Evolutionary conservation across 2,888 invertebrate species (phyloP), one percentile per base, ranked within the genome.

Genomic region (Leptura quadrifasciata): DNA sequence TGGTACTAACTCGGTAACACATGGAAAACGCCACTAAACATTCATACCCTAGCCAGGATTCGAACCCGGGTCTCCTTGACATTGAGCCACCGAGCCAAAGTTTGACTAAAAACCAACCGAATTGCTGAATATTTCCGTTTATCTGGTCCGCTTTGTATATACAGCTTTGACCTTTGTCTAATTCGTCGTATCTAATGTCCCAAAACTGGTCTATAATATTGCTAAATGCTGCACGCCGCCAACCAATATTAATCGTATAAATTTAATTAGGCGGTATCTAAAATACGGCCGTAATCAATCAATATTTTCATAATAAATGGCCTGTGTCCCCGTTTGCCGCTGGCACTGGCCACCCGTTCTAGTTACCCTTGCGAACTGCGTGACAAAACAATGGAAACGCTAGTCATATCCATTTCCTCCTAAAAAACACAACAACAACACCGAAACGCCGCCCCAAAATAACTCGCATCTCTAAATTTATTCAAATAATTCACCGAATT

Each of bases 341-440:
- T 20, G 69, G 68, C 74, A 69, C 74, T 74, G 74, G 15, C 3
- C 58, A n/a, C 57, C 73, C 52, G 64, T 69, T 69, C 57, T 31
- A 69, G 69, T 74, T 68, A 67, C 72, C 75, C 77, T 72, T 68
- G 64, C 60, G 24, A 21, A 52, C 60, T 18, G 21, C 63, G 74
- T 35, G 55, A 61, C 69, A 61, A 21, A 74, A 74, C 58, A 67
- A 64, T 58, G 61, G 74, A 74, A 63, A 63, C 63, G 74, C 61
- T 60, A 57, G 65, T 74, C 67, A 68, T 31, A 74, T 20, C 52
- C 68, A 58, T 60, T 60, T 61, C 21, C 60, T 68, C 20, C 52
- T 21, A 52, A 60, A 69, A 31, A 39, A 31, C 47, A 17, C 35
- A 6, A 10, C 24, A 57, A 31, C 31, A 18, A 27, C 18, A 18